Evolutionary conservation across 2,888 invertebrate species (phyloP).

Genomic region (Epinotia nisella): DNA sequence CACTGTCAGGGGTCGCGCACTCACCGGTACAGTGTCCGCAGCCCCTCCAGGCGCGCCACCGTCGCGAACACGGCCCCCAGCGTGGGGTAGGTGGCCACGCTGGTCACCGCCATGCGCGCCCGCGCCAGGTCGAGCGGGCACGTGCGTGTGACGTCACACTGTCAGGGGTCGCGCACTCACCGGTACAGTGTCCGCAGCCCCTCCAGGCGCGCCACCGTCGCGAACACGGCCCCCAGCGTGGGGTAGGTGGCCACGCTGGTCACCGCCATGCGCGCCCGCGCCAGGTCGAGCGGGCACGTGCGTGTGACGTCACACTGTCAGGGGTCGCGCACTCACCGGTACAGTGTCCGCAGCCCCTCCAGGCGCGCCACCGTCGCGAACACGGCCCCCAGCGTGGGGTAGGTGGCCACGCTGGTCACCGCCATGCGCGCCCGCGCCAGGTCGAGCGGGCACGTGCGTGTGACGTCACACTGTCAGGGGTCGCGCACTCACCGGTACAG

Average conservation of each 20-base stretch:
- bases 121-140: slow-evolving; percentile 91
- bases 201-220: slow-evolving; percentile 88
- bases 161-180: slow-evolving; percentile 49
- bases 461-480: slow-evolving; percentile 85
- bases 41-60: slow-evolving; percentile 91
- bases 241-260: slow-evolving; percentile 90
- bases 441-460: slow-evolving; percentile 97
- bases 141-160: slow-evolving; percentile 92
- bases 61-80: slow-evolving; percentile 84
- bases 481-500: slow-evolving; percentile 85
- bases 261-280: slow-evolving; percentile 90
- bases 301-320: slow-evolving; percentile 88
- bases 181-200: slow-evolving; percentile 90
- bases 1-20: no score
- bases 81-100: slow-evolving; percentile 87
- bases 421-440: slow-evolving; percentile 87
- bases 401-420: slow-evolving; percentile 93
- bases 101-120: slow-evolving; percentile 94
- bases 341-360: slow-evolving; percentile 92
- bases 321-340: slow-evolving; percentile 69
- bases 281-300: slow-evolving; percentile 95
- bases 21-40: slow-evolving; percentile 88
- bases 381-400: slow-evolving; percentile 81
- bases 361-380: slow-evolving; percentile 87
- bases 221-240: slow-evolving; percentile 85